These are phyloP conservation scores for Rhea americana DNA, from an alignment of 2,113 vertebrate genomes.

Conservation along the genomic window DNA sequence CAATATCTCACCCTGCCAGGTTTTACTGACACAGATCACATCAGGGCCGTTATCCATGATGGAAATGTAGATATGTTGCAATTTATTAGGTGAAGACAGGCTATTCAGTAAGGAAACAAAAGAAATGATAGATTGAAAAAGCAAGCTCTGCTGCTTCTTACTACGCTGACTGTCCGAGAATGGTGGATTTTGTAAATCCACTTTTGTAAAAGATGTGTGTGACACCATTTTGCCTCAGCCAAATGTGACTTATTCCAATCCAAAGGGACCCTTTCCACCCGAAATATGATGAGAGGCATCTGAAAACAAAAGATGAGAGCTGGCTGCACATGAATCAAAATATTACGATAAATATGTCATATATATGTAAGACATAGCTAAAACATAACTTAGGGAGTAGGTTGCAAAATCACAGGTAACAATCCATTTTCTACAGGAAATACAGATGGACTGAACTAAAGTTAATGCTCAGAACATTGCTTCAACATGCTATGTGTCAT, in stretches of 20 bases:
- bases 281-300: background rate
- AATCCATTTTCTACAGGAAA: background rate
- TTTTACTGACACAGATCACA: conserved; percentile 42
- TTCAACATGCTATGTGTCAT: background rate
- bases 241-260: background rate
- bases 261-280: background rate
- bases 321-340: background rate
- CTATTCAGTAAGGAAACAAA: conserved; percentile 40
- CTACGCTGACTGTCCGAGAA: background rate
- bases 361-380: background rate
- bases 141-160: background rate
- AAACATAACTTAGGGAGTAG: background rate
- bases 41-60: conserved; percentile 26
- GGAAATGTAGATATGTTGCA: conserved; percentile 42
- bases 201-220: background rate
- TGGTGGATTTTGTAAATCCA: background rate
- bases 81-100: conserved; percentile 45
- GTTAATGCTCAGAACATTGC: background rate
- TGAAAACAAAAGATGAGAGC: background rate
- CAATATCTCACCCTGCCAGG: conserved; percentile 47
- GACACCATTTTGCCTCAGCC: background rate
- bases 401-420: background rate
- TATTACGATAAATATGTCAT: background rate
- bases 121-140: conserved; percentile 11
- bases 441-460: background rate